Evolutionary conservation across 2,888 invertebrate genomes (phyloP), one percentile per base, ranked within the genome.

Genomic region (Pseudolycoriella hygida): DNA sequence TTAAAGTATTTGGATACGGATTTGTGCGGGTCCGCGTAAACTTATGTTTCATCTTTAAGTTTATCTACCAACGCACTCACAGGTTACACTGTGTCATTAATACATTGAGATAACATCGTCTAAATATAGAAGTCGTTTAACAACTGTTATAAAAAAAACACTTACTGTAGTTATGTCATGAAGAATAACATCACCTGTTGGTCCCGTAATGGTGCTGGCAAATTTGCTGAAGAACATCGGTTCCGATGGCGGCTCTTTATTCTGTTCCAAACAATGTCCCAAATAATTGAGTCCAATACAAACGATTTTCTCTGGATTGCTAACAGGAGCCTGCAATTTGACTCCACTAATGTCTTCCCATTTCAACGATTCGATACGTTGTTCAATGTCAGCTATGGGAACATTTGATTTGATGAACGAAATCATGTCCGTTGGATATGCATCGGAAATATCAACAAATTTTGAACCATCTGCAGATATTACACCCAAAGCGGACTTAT

Each of bases 181-280:
- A 45, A 76, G 67, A 45, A 68, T 68, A 17, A 89, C 70, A 49
- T 76, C 62, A 48, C 80, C 83, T 49, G 69, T 67, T 0, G 83
- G 82, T 0, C 88, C 88, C 17, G 80, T 70, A 19, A 92, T 73
- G 30, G 75, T 71, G 51, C 84, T 86, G 1, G 84, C 68, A 57
- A 88, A 90, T 67, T 92, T 93, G 62, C 77, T 84, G 64, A 90
- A 92, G 53, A 90, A 77, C 59, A 88, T 80, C 0, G 92, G 92
- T 50, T 83, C 80, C 15, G 70, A 67, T 0, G 86, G 85, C 2
- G 74, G 67, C 0, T 75, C 72, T 14, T 77, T 58, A 17, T 83
- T 80, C 58, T 88, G 87, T 57, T 92, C 90, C 44, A 74, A 70
- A 54, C 90, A 90, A 56, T 89, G 89, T 37, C 88, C 89, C 45